Evolutionary conservation across 2,888 invertebrate species (phyloP).

Genomic region (Dolichomitus sp.): DNA sequence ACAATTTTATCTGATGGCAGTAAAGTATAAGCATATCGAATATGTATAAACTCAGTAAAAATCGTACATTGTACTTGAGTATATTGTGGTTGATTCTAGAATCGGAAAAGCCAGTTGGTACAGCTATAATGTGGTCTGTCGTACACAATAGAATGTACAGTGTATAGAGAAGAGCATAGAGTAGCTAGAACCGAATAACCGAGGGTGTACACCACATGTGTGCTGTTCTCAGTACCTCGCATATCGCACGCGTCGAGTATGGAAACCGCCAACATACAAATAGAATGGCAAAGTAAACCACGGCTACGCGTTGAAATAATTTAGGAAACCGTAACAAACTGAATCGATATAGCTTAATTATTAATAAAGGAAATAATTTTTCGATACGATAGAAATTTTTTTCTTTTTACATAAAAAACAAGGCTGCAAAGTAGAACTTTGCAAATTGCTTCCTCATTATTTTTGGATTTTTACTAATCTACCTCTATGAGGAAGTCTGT

Average conservation of each 20-base stretch:
- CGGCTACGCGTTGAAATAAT: slow-evolving; percentile 46
- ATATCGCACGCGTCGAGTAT: slow-evolving; percentile 25
- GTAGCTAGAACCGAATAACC: slow-evolving; percentile 28
- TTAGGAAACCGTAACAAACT: slow-evolving; percentile 6
- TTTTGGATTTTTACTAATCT: too few species aligned
- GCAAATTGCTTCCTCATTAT: too few species aligned
- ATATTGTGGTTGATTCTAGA: not conserved
- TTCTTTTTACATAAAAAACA: too few species aligned
- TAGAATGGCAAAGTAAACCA: slow-evolving; percentile 51
- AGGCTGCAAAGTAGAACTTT: too few species aligned
- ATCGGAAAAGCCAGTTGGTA: slow-evolving; percentile 9
- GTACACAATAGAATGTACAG: slow-evolving; percentile 25
- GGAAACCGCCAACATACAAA: slow-evolving; percentile 50
- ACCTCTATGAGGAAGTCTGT: too few species aligned
- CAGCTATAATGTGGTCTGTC: slow-evolving; percentile 25
- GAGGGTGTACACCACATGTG: slow-evolving; percentile 37
- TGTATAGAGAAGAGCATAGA: not conserved
- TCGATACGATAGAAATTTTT: not conserved
- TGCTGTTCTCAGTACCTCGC: not conserved
- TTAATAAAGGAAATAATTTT: slow-evolving; percentile 5
- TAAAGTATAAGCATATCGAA: not conserved
- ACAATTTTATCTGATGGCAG: too few species aligned
- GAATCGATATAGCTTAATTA: slow-evolving; percentile 2
- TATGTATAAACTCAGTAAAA: not conserved
- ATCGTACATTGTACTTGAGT: not conserved